Base-by-base conservation (phyloP, 2,113 vertebrate genomes). In the Sorex fumeus region DNA sequence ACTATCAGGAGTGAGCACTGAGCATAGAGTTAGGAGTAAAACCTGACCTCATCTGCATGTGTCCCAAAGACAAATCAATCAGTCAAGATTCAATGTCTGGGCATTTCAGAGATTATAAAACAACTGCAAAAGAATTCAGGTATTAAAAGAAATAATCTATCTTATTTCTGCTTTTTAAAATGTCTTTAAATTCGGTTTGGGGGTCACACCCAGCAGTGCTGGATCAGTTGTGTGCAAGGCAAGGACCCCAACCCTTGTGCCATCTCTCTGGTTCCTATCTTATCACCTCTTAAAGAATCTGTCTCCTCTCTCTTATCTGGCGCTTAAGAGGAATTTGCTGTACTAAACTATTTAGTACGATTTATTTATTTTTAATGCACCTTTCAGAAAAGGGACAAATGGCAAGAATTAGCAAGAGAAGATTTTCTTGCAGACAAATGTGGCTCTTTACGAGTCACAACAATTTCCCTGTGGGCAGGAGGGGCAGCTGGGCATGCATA, bases 291-390 rank as follows among this genome's bases (percentile, higher is more conserved):
- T 40, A 40, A 40, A 40, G 40, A 78, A 80, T 62, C 53, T 57
- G 19, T 79, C 18, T 76, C 84, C 84, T 40, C 19, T 5, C 15
- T 40, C 7, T 40, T 40, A 40, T 40, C 57, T 1, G 70, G 36
- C 79, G 36, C 93, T 57, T 43, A 45, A 43, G n/a, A 80, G 47
- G 64, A 36, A 76, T 6, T 87, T 66, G 34, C 67, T 75, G 9
- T 11, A 84, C 43, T 67, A n/a, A 93, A 18, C n/a, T 40, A 64
- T 21, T 82, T 71, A 19, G 12, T 21, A 64, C 32, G 16, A 74
- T 4, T 70, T 45, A 72, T 43, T 91, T 40, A 83, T 83, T 93
- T 64, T 91, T 83, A 91, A 79, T 57, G 50, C 45, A 88, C 8
- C 40, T 40, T 40, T 60, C 15, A 45, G 57, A 90, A 80, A 11